Evolutionary conservation across 1,140 invertebrate genomes (phyloP).

Genomic region (Euwallacea similis): DNA sequence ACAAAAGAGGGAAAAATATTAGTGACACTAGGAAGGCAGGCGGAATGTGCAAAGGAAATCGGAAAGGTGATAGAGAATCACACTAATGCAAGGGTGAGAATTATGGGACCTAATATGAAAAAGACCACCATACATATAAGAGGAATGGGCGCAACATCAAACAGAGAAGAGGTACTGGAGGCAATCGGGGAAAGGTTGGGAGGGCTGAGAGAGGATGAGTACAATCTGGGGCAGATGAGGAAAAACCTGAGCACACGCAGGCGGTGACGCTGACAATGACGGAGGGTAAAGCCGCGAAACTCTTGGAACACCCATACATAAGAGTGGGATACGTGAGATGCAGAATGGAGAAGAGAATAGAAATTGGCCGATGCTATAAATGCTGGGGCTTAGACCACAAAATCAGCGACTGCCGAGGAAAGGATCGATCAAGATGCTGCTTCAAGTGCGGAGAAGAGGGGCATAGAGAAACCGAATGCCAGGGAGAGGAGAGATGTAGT

Average conservation of each 20-base stretch:
- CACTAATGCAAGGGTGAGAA: not conserved
- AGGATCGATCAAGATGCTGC: conserved; percentile 22
- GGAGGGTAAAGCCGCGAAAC: conserved; percentile 13
- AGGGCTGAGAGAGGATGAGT: not conserved
- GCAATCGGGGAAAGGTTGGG: conserved; percentile 6
- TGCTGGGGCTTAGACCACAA: conserved; percentile 32
- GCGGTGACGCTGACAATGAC: conserved; percentile 19
- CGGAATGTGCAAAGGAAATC: not conserved
- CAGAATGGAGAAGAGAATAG: conserved; percentile 15
- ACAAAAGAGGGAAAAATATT: conserved; percentile 12
- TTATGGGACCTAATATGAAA: not conserved
- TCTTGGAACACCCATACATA: not conserved
- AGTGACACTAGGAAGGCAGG: conserved; percentile 7
- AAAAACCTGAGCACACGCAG: conserved; percentile 1
- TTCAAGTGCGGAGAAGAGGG: conserved; percentile 29
- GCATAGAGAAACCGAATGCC: conserved; percentile 26
- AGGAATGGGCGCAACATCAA: conserved; percentile 11
- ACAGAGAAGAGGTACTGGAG: conserved; percentile 15
- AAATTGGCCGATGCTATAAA: conserved; percentile 29
- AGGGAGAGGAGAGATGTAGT: conserved; percentile 13
- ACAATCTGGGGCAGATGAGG: conserved; percentile 8
- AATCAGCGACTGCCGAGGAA: conserved; percentile 16
- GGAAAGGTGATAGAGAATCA: conserved; percentile 1
- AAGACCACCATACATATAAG: conserved; percentile 10
- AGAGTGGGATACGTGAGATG: conserved; percentile 10